Base-by-base conservation (phyloP, 1,140 invertebrate genomes). In the Drosophila asahinai region DNA sequence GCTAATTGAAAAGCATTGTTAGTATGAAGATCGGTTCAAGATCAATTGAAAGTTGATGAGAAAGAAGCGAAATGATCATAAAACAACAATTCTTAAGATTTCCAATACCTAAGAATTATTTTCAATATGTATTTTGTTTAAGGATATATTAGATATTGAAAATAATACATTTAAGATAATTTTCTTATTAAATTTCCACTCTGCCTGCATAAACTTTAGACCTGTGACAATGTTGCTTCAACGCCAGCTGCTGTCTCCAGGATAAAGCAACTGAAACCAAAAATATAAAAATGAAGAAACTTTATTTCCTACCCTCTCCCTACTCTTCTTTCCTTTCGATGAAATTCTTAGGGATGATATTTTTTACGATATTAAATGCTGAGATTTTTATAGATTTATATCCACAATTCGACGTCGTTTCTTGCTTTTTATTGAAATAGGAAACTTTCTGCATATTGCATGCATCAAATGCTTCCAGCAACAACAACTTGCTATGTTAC, bases 401-500 rank as follows among this genome's bases (percentile, higher is more conserved):
- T 87, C 77, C 77, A 64, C 63, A 83, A 66, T 86, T 68, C 68
- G 70, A 66, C 70, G 63, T 65, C 67, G 62, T 64, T 66, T 40
- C 58, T 73, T 70, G 54, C 38, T 84, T 84, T 89, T 89, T 90
- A 89, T 89, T 89, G 84, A 89, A 81, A 89, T 84, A 89, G 86
- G 84, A 89, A 89, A 89, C 86, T 89, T 87, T 89, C 81, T 89
- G 84, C 84, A 89, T 89, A 89, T 89, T 89, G 84, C 84, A 89
- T 81, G 86, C 84, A 89, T 89, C 84, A 90, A 90, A 86, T 81
- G 86, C 77, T 67, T 75, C 57, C 57, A 67, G 47, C 61, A 80
- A 70, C 58, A 79, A 75, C 75, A 60, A 78, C 67, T 78, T 79
- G 61, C 82, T 6, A 38, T 22, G 33, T 55, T 80, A 74, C 74